phyloP scores from a whole-genome alignment of 2,888 invertebrate species.

The Phoenoteleia sp. region DNA sequence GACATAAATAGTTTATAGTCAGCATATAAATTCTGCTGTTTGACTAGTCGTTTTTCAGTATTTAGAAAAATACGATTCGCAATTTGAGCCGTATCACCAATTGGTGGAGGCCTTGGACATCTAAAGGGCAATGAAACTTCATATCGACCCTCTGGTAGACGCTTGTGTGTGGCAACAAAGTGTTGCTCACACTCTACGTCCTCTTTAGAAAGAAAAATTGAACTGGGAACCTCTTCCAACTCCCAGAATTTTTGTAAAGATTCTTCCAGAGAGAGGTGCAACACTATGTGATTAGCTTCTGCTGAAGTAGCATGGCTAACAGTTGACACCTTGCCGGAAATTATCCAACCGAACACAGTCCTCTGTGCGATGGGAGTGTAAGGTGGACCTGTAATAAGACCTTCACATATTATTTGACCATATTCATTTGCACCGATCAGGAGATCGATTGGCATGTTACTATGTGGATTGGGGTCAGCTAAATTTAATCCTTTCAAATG shows the following conservation, averaged over 20 bases:
- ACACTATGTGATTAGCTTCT: not conserved
- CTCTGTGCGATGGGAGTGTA: not conserved
- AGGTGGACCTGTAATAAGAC: not conserved
- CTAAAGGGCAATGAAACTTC: slow-evolving; percentile 21
- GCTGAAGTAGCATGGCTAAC: too few species aligned
- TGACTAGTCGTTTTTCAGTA: slow-evolving; percentile 33
- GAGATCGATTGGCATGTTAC: not conserved
- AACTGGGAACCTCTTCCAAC: not conserved
- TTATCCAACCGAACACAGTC: not conserved
- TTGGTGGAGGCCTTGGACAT: not conserved
- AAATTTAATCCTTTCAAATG: not conserved
- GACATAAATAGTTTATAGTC: slow-evolving; percentile 66
- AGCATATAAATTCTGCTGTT: slow-evolving; percentile 62
- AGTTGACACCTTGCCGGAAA: not conserved
- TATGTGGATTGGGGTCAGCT: not conserved
- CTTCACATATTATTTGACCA: not conserved
- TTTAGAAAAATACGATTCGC: not conserved
- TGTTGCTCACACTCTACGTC: too few species aligned
- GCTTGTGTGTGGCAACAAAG: not conserved
- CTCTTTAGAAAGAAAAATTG: not conserved
- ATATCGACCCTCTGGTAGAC: not conserved
- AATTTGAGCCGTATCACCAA: slow-evolving; percentile 3
- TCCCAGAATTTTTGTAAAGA: not conserved
- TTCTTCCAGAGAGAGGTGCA: not conserved
- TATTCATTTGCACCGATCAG: not conserved